Percentiles rank a stretch among this genome's conserved stretches.
phyloP scores from a whole-genome alignment of 37 sponge, comb jelly and placozoan species.

The Crambe crambe region DNA sequence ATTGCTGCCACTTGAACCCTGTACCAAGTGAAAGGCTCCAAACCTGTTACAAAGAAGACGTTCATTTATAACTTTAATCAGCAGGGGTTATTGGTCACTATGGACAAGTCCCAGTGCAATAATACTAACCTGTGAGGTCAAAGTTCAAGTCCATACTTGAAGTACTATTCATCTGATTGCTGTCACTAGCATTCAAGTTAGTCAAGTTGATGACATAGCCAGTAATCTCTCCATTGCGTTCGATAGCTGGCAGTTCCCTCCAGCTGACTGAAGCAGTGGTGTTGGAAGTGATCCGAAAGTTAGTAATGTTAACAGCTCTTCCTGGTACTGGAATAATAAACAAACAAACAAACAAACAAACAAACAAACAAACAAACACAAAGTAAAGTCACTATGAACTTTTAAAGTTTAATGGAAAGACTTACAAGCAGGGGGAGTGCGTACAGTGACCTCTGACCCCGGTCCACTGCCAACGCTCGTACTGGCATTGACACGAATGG shows the following conservation, averaged over 20 bases:
- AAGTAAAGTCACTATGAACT: not conserved
- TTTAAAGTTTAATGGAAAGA: not conserved
- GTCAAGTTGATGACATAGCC: slow-evolving; percentile 21
- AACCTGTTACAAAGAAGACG: not conserved
- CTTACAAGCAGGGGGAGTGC: not conserved
- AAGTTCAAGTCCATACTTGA: not conserved
- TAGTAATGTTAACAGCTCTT: not conserved
- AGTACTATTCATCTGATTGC: not conserved
- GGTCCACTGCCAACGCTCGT: slow-evolving; percentile 52
- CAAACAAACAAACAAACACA: not conserved
- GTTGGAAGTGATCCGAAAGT: not conserved
- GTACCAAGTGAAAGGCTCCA: slow-evolving; percentile 11
- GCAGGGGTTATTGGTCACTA: not conserved
- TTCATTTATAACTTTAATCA: too few species aligned
- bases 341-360: not conserved
- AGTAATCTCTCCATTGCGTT: slow-evolving; percentile 60
- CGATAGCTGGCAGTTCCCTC: slow-evolving; percentile 24
- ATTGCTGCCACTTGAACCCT: not conserved
- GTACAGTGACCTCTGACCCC: not conserved
- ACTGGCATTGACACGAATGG: slow-evolving; percentile 25
- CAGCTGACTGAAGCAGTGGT: slow-evolving; percentile 31
- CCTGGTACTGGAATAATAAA: not conserved
- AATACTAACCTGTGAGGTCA: not conserved
- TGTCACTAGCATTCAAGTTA: not conserved
- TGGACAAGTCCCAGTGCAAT: not conserved